Conservation (phyloP, 2,113 vertebrate genomes). For the Ptyas mucosa region DNA sequence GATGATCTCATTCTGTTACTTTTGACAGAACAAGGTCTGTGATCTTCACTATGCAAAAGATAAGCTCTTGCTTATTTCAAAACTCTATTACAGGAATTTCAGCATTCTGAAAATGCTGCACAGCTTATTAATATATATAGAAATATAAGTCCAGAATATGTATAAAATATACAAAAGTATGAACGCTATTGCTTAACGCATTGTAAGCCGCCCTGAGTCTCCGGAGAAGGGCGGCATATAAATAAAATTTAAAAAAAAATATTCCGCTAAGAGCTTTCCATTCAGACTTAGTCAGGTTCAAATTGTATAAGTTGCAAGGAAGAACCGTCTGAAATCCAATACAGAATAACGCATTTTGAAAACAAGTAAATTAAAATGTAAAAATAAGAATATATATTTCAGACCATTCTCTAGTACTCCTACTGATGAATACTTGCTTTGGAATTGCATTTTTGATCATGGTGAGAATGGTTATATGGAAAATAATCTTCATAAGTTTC, state of each 20-base stretch:
- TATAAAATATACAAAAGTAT: too few relatives aligned
- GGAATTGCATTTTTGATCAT: neutral
- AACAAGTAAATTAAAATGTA: neutral
- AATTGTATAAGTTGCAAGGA: constrained; percentile 35
- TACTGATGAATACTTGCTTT: neutral
- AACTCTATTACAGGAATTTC: constrained; percentile 48
- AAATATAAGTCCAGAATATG: constrained; percentile 54
- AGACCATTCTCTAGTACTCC: neutral
- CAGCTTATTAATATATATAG: constrained; percentile 57
- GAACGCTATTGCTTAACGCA: too few relatives aligned
- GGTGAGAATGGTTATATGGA: neutral
- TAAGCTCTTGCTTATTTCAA: constrained; percentile 56
- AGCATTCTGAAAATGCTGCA: constrained; percentile 32
- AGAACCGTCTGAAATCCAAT: constrained; percentile 17
- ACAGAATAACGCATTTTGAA: neutral
- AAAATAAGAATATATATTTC: neutral
- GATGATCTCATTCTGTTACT: constrained; percentile 62
- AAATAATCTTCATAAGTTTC: neutral
- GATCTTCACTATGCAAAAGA: constrained; percentile 52
- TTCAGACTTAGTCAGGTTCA: constrained; percentile 50
- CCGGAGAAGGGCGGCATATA: too few relatives aligned
- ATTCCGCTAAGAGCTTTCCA: constrained; percentile 46
- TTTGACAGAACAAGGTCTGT: constrained; percentile 57
- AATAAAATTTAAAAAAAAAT: too few relatives aligned
- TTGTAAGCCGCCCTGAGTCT: too few relatives aligned